Evolutionary conservation across 1,140 invertebrate species (phyloP).

Genomic region (Bombyx mori): ASM3026992v2 NC_085127.1:1243001-1243500

Average conservation of each 20-base stretch:
- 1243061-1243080: constrained; percentile 12
- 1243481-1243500: constrained; percentile 29
- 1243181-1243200: constrained; percentile 17
- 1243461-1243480: constrained; percentile 56
- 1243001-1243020: constrained; percentile 14
- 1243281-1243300: constrained; percentile 22
- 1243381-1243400: constrained; percentile 14
- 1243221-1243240: constrained; percentile 17
- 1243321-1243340: constrained; percentile 10
- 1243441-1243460: constrained; percentile 51
- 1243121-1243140: constrained; percentile 15
- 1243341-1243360: constrained; percentile 11
- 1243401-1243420: constrained; percentile 17
- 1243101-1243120: constrained; percentile 9
- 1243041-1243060: constrained; percentile 11
- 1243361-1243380: constrained; percentile 16
- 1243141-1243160: constrained; percentile 16
- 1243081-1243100: constrained; percentile 13
- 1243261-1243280: constrained; percentile 20
- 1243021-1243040: constrained; percentile 14
- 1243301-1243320: constrained; percentile 8
- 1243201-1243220: constrained; percentile 14
- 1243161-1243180: constrained; percentile 19
- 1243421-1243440: constrained; percentile 45
- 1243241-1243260: constrained; percentile 20